These are phyloP conservation scores for Heterodera carotae DNA, from an alignment of 1,140 invertebrate genomes.

Conservation along the genomic window DNA sequence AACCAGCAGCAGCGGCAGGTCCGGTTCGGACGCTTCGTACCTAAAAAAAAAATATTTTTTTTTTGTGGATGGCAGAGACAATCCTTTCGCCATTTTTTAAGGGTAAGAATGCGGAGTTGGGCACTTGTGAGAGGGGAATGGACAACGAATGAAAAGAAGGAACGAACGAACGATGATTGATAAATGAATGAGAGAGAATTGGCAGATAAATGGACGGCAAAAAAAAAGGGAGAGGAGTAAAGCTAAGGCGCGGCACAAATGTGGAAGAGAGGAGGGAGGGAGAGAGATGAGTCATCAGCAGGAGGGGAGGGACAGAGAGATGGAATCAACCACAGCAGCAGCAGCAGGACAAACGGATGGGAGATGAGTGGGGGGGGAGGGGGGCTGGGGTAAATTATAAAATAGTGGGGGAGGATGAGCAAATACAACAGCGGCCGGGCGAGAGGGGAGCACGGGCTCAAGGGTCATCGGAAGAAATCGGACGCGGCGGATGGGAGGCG, in stretches of 20 bases:
- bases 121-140: background rate
- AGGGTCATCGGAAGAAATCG: background rate
- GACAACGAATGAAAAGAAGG: too few species aligned
- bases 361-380: background rate
- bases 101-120: background rate
- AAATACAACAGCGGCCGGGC: background rate
- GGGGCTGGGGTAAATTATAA: background rate
- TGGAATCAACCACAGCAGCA: too few species aligned
- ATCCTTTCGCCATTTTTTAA: too few species aligned
- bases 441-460: too few species aligned
- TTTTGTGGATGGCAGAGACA: too few species aligned
- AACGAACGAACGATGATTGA: background rate
- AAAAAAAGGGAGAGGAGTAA: too few species aligned
- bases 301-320: background rate
- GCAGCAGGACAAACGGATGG: background rate
- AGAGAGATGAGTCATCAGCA: background rate
- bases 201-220: background rate
- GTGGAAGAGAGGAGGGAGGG: background rate
- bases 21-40: too few species aligned
- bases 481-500: background rate
- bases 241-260: background rate
- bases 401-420: too few species aligned
- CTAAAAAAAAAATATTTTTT: too few species aligned
- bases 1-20: too few species aligned
- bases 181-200: background rate